These are phyloP conservation scores for Notiomystis cincta DNA, from an alignment of 2,113 vertebrate species.

Conservation along the genomic window DNA sequence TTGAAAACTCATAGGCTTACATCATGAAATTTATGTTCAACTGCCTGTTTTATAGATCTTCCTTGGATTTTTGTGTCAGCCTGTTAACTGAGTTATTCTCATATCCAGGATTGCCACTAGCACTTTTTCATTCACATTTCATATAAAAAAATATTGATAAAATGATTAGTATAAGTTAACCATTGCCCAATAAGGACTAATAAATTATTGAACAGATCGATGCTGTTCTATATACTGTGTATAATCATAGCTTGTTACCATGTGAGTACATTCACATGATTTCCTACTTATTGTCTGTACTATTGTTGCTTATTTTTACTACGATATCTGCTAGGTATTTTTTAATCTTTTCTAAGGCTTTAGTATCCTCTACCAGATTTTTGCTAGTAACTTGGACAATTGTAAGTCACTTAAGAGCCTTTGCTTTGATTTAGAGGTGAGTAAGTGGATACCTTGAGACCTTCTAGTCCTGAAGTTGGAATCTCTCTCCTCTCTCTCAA, in stretches of 20 bases:
- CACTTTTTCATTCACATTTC: neutral
- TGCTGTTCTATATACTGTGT: neutral
- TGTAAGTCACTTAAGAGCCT: neutral
- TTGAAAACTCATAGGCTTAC: neutral
- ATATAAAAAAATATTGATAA: neutral
- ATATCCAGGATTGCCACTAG: neutral
- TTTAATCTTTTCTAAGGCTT: neutral
- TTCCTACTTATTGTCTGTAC: neutral
- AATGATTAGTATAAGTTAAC: neutral
- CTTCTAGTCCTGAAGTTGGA: neutral
- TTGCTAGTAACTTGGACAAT: neutral
- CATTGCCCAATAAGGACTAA: neutral
- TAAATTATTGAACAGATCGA: neutral
- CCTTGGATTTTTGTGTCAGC: neutral
- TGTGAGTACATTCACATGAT: neutral
- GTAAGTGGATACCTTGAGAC: neutral
- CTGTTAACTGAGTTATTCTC: neutral
- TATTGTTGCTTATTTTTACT: neutral
- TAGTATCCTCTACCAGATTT: neutral
- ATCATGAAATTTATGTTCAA: neutral
- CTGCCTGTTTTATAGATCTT: neutral
- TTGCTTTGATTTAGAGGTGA: neutral
- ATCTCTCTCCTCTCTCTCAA: neutral
- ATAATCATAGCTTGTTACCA: neutral
- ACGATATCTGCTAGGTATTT: neutral